Percentiles rank a stretch among this genome's conserved stretches.
Evolutionary conservation across 2,113 vertebrate species (phyloP).

Genomic region (Canis aureus): DNA sequence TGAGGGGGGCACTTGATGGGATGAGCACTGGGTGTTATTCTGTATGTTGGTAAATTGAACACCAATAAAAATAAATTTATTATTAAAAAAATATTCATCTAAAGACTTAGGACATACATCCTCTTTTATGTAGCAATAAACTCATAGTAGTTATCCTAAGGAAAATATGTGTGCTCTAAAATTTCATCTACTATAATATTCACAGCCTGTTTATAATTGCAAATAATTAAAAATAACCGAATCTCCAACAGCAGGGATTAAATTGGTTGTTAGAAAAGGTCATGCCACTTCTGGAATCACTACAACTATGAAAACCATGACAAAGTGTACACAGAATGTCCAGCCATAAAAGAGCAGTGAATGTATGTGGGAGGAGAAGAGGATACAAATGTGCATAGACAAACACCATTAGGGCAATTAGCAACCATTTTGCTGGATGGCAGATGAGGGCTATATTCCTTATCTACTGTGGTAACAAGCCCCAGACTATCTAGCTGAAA

Average conservation of each 20-base stretch:
- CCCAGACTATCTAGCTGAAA: no score
- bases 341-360: not conserved
- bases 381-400: not conserved
- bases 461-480: not conserved
- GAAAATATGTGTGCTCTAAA: not conserved
- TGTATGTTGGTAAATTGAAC: no score
- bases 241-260: not conserved
- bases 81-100: not conserved
- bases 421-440: not conserved
- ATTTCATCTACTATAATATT: no score
- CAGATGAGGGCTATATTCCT: not conserved
- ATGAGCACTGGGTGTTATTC: no score
- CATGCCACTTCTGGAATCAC: not conserved
- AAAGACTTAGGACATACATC: not conserved
- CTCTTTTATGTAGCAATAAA: not conserved
- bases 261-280: not conserved
- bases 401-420: not conserved
- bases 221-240: not conserved
- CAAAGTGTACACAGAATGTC: not conserved
- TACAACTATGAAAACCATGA: not conserved
- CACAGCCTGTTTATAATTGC: not conserved
- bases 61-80: no score
- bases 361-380: fast-evolving
- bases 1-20: no score
- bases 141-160: not conserved